Evolutionary conservation across 2,888 invertebrate genomes (phyloP), one percentile per base, ranked within the genome.

Genomic region (Asteroscopus sphinx): DNA sequence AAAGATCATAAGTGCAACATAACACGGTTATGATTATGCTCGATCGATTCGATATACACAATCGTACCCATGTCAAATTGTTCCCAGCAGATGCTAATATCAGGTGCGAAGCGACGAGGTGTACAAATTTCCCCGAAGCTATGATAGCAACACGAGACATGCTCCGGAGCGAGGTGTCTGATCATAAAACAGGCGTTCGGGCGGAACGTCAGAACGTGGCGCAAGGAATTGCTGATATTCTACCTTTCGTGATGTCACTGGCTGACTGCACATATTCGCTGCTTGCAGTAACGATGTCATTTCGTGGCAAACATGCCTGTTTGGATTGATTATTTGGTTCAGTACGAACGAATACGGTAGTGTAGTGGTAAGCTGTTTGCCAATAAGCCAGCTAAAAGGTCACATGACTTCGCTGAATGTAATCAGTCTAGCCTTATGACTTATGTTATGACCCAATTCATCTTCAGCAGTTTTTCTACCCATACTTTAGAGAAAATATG

Each of bases 211-310:
- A 65, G 47, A 67, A 68, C 68, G 68, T 64, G 62, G 71, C 72
- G 77, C 74, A 77, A 76, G 74, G 65, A 77, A 81, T 69, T 72
- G 60, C 63, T 68, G 64, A 68, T 70, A 73, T 73, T 68, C 70
- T 71, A 68, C 66, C 67, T 71, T 79, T 73, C 66, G 69, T 69
- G 56, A 68, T 72, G 67, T 71, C 56, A 11, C 1, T 28, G 28
- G 21, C 21, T 21, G 5, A 62, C 30, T 66, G 25, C 17, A 45
- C 40, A 46, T 33, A 35, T 33, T n/a, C n/a, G n/a, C n/a, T n/a
- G 32, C 13, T 30, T 49, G 63, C 39, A 49, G 32, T 42, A 35
- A 35, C 33, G 26, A 25, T 42, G 15, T 36, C n/a, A 45, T 40
- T 44, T 33, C 44, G 12, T 54, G 45, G 32, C 36, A 46, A 32